These are phyloP conservation scores for Sporophila hypoxantha DNA, from an alignment of 2,113 vertebrate species.

Conservation along the genomic window DNA sequence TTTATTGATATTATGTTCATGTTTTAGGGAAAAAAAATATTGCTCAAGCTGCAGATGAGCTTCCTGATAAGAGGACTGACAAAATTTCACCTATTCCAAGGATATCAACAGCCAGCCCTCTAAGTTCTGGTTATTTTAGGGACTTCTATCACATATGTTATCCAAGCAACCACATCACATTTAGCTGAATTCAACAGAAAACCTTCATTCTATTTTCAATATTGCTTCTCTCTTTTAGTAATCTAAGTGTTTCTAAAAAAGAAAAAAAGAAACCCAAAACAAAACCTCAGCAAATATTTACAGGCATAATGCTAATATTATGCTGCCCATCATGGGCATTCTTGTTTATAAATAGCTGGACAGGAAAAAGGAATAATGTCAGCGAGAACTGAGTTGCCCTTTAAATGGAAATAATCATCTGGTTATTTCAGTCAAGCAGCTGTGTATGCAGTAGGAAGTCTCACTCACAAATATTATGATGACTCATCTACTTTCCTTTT, in stretches of 20 bases:
- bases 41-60: neutral
- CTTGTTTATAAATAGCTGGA: neutral
- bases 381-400: neutral
- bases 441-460: neutral
- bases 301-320: neutral
- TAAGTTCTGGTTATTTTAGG: neutral
- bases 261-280: neutral
- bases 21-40: neutral
- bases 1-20: neutral
- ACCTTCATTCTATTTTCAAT: neutral
- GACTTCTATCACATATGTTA: neutral
- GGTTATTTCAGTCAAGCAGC: neutral
- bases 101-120: neutral
- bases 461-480: neutral
- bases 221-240: neutral
- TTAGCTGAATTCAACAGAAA: neutral
- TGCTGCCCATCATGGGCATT: neutral
- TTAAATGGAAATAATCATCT: slow-evolving; percentile 24
- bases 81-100: neutral
- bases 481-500: slow-evolving; percentile 46
- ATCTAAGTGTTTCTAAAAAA: neutral
- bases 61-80: neutral
- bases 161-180: neutral
- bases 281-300: neutral
- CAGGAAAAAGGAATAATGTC: neutral